Base-by-base conservation (phyloP, 2,797 vertebrate genomes). In the Lepus townsendii region DNA sequence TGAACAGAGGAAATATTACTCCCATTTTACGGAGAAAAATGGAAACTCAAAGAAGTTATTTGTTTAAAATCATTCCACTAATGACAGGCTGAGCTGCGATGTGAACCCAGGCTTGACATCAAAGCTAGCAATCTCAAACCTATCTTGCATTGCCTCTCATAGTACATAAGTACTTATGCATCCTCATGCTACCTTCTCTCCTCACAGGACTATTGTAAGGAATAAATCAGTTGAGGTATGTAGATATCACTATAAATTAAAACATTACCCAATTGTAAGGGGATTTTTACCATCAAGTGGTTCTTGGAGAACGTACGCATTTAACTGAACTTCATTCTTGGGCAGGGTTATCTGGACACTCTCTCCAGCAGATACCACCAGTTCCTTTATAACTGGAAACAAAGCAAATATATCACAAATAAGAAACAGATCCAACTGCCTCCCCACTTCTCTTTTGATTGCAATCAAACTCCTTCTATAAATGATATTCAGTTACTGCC, bases 311-410 rank as follows among this genome's bases (percentile, higher is more conserved):
- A 99, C 99, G 76, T 98, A 99, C 0, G 99, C 99, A n/a, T 99
- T 99, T 97, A 99, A 99, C 62, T 99, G 99, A 54, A 99, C 99
- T 96, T 99, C 98, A 78, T 98, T 99, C 94, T 98, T 98, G 20
- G 99, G 99, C 96, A 99, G 98, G 9, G 99, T 99, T 85, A 99
- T 99, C 97, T 99, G 98, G 0, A 99, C 99, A 0, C 98, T 99
- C 93, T 99, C 97, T 79, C 99, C 99, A 93, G 99, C 99, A 1
- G 99, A 99, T 96, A 99, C 99, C 66, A 99, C 98, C 98, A 99
- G 98, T 96, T 99, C 99, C 98, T 98, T 99, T 97, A 98, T 97
- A 98, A 97, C 97, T 97, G 93, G 50, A 97, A 90, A 95, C n/a
- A 92, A 96, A 88, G 82, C 69, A 95, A 78, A 97, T 62, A 80